Conservation (phyloP, 2,888 invertebrate genomes). For the Ormyrus pomaceus region DNA sequence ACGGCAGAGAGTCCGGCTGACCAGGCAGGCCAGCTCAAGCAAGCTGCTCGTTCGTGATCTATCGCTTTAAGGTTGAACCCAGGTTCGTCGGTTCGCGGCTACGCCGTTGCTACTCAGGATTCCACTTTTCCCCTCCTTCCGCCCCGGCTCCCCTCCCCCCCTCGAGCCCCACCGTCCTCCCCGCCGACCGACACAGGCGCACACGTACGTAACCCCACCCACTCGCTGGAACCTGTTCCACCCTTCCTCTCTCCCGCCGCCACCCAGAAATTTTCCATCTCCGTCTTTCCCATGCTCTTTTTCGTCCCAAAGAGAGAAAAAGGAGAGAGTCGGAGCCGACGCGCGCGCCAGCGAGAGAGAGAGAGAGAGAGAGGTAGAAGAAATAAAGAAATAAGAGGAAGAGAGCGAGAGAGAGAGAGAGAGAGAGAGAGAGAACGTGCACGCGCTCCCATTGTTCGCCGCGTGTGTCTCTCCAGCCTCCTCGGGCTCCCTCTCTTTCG, state of each 20-base stretch:
- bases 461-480: conserved; percentile 69
- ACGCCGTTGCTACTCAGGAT: conserved; percentile 76
- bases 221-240: conserved; percentile 69
- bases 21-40: conserved; percentile 49
- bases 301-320: conserved; percentile 38
- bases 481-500: conserved; percentile 49
- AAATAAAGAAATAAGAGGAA: conserved; percentile 53
- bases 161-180: conserved; percentile 37
- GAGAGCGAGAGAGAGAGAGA: conserved; percentile 53
- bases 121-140: conserved; percentile 71
- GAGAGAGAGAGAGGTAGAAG: conserved; percentile 53
- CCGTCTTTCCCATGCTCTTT: conserved; percentile 48
- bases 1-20: neutral
- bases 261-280: conserved; percentile 55
- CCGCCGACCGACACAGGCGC: neutral
- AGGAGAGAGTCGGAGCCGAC: conserved; percentile 2
- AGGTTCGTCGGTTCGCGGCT: conserved; percentile 73
- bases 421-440: conserved; percentile 62
- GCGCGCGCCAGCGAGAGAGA: conserved; percentile 49
- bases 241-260: conserved; percentile 62
- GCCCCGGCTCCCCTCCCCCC: conserved; percentile 30
- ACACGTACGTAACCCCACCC: conserved; percentile 52
- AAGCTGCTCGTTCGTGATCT: conserved; percentile 66
- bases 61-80: conserved; percentile 74
- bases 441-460: conserved; percentile 75